Conservation (phyloP, 1,140 invertebrate genomes). For the Latrodectus geometricus region DNA sequence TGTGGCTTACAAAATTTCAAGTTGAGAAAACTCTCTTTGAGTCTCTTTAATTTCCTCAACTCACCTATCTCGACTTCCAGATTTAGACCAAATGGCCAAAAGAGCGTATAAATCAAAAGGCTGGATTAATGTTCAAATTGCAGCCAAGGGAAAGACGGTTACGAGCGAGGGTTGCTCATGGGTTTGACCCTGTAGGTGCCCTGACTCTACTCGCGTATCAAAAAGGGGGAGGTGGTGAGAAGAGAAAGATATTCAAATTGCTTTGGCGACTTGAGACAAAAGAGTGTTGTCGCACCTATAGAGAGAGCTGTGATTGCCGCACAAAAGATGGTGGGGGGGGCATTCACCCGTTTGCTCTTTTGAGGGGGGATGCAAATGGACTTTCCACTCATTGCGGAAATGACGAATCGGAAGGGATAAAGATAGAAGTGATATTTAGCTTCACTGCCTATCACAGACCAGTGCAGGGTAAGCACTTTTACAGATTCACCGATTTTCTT, state of each 20-base stretch:
- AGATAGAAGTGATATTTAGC: neutral
- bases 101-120: slow-evolving; percentile 47
- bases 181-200: slow-evolving; percentile 16
- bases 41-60: no score
- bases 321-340: slow-evolving; percentile 4
- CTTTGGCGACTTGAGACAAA: slow-evolving; percentile 40
- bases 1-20: no score
- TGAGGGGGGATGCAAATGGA: neutral
- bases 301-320: neutral
- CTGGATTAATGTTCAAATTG: slow-evolving; percentile 9
- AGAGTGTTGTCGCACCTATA: slow-evolving; percentile 20
- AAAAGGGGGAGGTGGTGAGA: neutral
- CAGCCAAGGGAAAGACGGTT: neutral
- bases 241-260: slow-evolving; percentile 18
- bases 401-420: neutral
- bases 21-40: no score
- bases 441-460: neutral
- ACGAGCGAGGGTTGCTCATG: neutral
- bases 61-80: no score
- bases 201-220: neutral
- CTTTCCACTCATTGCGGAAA: neutral
- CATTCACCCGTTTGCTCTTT: slow-evolving; percentile 7
- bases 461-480: neutral
- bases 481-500: neutral
- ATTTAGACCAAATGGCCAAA: neutral